Percentiles rank a stretch among this genome's conserved stretches.
Evolutionary conservation across 1,140 invertebrate genomes (phyloP).

Genomic region (Leguminivora glycinivorella): DNA sequence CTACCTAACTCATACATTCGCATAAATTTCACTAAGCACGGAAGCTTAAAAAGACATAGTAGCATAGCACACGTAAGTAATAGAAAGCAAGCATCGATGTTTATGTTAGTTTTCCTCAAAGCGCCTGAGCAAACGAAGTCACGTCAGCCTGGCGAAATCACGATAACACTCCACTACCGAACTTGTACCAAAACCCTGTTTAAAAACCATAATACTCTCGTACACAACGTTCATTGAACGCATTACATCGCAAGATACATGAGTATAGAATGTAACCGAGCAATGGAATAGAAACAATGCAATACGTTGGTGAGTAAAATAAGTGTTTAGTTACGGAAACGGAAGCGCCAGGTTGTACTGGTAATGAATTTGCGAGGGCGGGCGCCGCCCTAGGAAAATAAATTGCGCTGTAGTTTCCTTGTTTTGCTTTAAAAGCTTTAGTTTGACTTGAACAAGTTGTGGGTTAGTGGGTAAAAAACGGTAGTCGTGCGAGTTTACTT

Average conservation of each 20-base stretch:
- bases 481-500: background rate
- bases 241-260: background rate
- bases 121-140: constrained; percentile 66
- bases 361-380: constrained; percentile 76
- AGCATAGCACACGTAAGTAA: constrained; percentile 16
- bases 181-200: background rate
- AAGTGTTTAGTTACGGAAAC: constrained; percentile 51
- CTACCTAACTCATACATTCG: background rate
- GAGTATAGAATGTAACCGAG: background rate
- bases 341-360: constrained; percentile 69
- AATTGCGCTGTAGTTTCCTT: constrained; percentile 63
- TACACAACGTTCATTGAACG: background rate
- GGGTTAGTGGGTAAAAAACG: constrained; percentile 31
- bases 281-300: background rate
- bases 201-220: background rate
- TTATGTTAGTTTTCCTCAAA: constrained; percentile 74
- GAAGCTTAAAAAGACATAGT: constrained; percentile 11
- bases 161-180: constrained; percentile 31
- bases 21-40: constrained; percentile 15
- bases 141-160: constrained; percentile 60
- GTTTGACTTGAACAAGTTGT: constrained; percentile 49
- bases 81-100: constrained; percentile 48
- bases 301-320: background rate
- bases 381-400: constrained; percentile 66
- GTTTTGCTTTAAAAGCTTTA: constrained; percentile 61